Evolutionary conservation across 2,888 invertebrate genomes (phyloP).

Genomic region (Epistrophe grossulariae): DNA sequence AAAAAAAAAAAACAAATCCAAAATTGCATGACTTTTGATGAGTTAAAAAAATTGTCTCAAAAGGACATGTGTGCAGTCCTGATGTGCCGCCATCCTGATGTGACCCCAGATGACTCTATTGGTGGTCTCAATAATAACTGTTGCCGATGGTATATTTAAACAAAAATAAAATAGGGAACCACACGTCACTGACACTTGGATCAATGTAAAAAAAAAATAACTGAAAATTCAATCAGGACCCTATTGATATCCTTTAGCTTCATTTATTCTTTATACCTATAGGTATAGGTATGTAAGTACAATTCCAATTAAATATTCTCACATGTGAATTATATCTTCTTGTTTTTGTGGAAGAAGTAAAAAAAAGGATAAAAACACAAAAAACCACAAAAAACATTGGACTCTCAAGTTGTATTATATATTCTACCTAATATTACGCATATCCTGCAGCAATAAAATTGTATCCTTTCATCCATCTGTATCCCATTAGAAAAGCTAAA

Average conservation of each 20-base stretch:
- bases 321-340: conserved; percentile 46
- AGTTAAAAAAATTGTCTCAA: conserved; percentile 53
- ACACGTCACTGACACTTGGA: conserved; percentile 38
- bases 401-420: conserved; percentile 23
- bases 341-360: conserved; percentile 8
- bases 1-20: conserved; percentile 45
- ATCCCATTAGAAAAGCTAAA: conserved; percentile 71
- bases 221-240: conserved; percentile 68
- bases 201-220: conserved; percentile 36
- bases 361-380: conserved; percentile 24
- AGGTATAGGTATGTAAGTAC: background rate
- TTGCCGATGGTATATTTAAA: conserved; percentile 20
- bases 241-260: conserved; percentile 57
- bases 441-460: conserved; percentile 72
- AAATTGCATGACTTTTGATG: conserved; percentile 75
- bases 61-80: conserved; percentile 65
- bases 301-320: conserved; percentile 64
- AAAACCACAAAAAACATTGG: conserved; percentile 59
- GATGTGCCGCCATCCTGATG: conserved; percentile 29
- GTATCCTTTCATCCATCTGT: conserved; percentile 71
- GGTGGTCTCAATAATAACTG: conserved; percentile 62
- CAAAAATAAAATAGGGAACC: conserved; percentile 38
- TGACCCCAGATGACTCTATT: conserved; percentile 75
- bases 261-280: background rate
- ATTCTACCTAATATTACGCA: conserved; percentile 51